Conservation (phyloP, 2,888 invertebrate species). For the Azorinus chamasolen region DNA sequence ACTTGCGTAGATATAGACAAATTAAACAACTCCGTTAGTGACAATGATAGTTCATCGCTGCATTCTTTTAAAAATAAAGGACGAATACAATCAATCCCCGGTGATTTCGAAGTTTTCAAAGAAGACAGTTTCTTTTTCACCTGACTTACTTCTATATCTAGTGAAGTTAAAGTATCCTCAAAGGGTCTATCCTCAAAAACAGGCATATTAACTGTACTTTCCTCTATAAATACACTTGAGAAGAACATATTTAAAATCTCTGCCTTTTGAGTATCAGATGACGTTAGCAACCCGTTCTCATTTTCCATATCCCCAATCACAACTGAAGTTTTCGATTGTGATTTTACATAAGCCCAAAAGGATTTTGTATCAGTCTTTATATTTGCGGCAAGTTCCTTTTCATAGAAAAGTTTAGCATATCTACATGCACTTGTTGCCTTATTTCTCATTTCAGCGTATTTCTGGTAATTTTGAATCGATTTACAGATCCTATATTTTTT, state of each 20-base stretch:
- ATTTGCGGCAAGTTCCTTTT: not conserved
- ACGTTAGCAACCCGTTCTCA: not conserved
- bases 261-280: not conserved
- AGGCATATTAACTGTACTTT: not conserved
- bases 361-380: not conserved
- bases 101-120: not conserved
- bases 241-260: not conserved
- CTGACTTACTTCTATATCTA: not conserved
- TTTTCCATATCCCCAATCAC: not conserved
- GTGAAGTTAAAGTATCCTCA: not conserved
- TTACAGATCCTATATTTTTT: not conserved
- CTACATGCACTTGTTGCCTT: not conserved
- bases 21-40: not conserved
- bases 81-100: constrained; percentile 5
- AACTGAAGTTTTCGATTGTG: not conserved
- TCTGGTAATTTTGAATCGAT: not conserved
- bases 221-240: not conserved
- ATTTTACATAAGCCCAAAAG: constrained; percentile 6
- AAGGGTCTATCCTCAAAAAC: not conserved
- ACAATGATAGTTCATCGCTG: not conserved
- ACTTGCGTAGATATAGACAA: not conserved
- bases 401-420: not conserved
- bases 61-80: not conserved
- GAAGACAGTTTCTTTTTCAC: not conserved
- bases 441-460: not conserved